Evolutionary conservation across 1,140 invertebrate genomes (phyloP), one percentile per base, ranked within the genome.

Genomic region (Drosophila nigrodunni): DNA sequence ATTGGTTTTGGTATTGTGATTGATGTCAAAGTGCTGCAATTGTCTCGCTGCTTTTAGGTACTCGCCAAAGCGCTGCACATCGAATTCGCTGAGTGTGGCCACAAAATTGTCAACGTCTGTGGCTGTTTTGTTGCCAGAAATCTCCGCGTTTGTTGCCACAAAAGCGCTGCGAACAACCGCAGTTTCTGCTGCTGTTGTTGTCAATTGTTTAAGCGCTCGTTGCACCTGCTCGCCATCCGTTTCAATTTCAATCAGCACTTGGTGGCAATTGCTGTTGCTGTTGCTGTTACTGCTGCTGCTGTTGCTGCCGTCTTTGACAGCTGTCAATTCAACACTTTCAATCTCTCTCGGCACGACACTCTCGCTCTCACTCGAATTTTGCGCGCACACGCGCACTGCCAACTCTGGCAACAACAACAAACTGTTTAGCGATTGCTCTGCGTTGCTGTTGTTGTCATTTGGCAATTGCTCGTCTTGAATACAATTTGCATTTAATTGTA

Each of bases 171-270:
- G 55, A n/a, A 44, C 50, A 37, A 34, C 6, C 13, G 35, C n/a
- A 50, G 21, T 10, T 41, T 13, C 2, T 52, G 52, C 10, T 52
- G 34, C 5, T 43, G 46, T 49, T 37, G 35, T 21, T 57, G 54
- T 35, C 15, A 35, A 15, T 46, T 41, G 30, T 34, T 47, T 15
- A 25, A 50, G 18, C 7, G 10, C n/a, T 8, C 13, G 34, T 41
- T 66, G 39, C 39, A 10, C 47, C 18, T 70, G 59, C 25, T 80
- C 71, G 39, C 43, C 41, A 64, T 64, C 62, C 52, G 77, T 66
- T 78, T 89, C 83, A 79, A 88, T 88, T 80, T 83, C 83, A 78
- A 89, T 89, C 54, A 87, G 83, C 80, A 89, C 62, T 64, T 87
- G 75, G 70, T 59, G 46, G 50, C 46, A 18, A 46, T 35, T 59